phyloP scores from a whole-genome alignment of 2,797 vertebrate species.

The Gambelia wislizenii region DNA sequence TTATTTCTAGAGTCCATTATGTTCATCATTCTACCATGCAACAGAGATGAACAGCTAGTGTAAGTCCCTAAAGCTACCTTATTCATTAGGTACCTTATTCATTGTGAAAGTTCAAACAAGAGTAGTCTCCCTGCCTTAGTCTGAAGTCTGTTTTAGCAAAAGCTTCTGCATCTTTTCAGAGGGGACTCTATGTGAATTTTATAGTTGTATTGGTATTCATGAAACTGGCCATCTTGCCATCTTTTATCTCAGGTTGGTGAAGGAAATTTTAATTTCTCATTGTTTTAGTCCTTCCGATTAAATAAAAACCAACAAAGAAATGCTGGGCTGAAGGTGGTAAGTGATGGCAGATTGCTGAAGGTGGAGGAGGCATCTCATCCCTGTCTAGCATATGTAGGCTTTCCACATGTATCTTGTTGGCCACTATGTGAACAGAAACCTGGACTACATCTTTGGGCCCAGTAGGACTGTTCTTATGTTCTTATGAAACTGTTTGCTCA shows the following conservation, averaged over 20 bases:
- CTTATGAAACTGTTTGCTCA: neutral
- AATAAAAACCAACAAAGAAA: neutral
- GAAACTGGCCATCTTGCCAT: neutral
- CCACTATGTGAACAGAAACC: too few relatives aligned
- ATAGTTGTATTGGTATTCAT: neutral
- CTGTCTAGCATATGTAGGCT: too few relatives aligned
- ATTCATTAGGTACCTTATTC: conserved; percentile 35
- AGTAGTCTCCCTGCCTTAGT: conserved; percentile 10
- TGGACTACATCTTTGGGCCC: too few relatives aligned
- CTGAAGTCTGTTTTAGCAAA: conserved; percentile 31
- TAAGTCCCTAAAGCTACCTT: neutral
- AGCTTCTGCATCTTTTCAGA: neutral
- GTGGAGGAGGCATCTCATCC: too few relatives aligned
- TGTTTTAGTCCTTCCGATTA: neutral
- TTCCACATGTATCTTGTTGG: too few relatives aligned
- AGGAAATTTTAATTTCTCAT: conserved; percentile 4
- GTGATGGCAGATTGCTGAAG: neutral
- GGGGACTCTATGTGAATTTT: neutral
- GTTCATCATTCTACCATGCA: conserved; percentile 31
- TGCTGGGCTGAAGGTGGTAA: neutral
- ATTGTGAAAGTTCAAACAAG: conserved; percentile 30
- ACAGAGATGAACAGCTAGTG: conserved; percentile 18
- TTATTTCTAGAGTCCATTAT: conserved; percentile 42
- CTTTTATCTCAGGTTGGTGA: neutral
- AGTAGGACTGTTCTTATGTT: too few relatives aligned